Evolutionary conservation across 1,140 invertebrate genomes (phyloP).

Genomic region (Papilio glaucus): DNA sequence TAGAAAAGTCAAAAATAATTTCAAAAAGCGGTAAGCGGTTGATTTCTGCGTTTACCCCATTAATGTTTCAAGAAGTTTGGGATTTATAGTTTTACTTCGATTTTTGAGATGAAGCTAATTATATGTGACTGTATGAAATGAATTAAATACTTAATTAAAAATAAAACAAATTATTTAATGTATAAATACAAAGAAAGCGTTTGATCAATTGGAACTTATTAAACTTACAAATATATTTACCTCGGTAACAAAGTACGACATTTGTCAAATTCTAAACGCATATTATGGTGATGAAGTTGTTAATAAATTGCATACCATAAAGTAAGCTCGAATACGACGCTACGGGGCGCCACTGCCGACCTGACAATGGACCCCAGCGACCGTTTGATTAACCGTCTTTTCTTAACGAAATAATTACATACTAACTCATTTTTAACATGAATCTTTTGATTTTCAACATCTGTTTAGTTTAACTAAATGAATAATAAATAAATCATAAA

Average conservation of each 20-base stretch:
- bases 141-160: too few relatives aligned
- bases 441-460: slow-evolving; percentile 25
- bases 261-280: slow-evolving; percentile 32
- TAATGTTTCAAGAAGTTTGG: too few relatives aligned
- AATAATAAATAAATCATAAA: neutral
- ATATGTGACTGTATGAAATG: too few relatives aligned
- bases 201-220: neutral
- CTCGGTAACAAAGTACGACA: slow-evolving; percentile 19
- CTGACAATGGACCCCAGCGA: slow-evolving; percentile 45
- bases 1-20: too few relatives aligned
- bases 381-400: slow-evolving; percentile 47
- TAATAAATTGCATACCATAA: slow-evolving; percentile 51
- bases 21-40: too few relatives aligned
- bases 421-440: slow-evolving; percentile 42
- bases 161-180: neutral
- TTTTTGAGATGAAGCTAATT: too few relatives aligned
- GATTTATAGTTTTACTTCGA: too few relatives aligned
- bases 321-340: slow-evolving; percentile 49
- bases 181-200: neutral
- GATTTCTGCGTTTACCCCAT: too few relatives aligned
- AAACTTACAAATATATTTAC: slow-evolving; percentile 15
- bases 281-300: slow-evolving; percentile 47
- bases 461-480: slow-evolving; percentile 19
- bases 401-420: slow-evolving; percentile 61
- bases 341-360: slow-evolving; percentile 49